phyloP scores from a whole-genome alignment of 2,888 invertebrate species.

The Philaethria dido region DNA sequence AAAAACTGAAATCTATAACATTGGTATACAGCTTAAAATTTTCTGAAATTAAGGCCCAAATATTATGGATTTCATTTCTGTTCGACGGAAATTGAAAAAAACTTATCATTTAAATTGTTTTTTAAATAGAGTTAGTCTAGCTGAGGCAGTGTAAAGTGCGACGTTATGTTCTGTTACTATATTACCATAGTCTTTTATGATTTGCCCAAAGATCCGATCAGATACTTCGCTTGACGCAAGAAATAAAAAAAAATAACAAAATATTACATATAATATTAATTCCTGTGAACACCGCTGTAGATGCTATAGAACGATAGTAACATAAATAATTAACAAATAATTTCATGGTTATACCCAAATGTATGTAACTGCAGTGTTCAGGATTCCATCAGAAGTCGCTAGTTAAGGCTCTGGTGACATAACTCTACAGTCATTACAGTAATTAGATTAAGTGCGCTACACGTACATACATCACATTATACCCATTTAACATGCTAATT shows the following conservation, averaged over 20 bases:
- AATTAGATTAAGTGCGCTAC: conserved; percentile 13
- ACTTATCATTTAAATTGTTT: too few relatives aligned
- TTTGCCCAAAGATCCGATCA: too few relatives aligned
- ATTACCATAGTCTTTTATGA: too few relatives aligned
- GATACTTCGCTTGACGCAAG: too few relatives aligned
- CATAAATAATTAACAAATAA: conserved; percentile 44
- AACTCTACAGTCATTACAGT: not conserved
- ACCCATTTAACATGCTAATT: not conserved
- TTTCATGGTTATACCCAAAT: conserved; percentile 47
- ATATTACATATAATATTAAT: not conserved
- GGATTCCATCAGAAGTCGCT: conserved; percentile 47
- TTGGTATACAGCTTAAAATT: too few relatives aligned
- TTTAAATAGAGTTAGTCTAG: too few relatives aligned
- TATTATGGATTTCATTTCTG: too few relatives aligned
- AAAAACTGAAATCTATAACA: not conserved
- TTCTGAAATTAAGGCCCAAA: too few relatives aligned
- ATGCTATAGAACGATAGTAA: too few relatives aligned
- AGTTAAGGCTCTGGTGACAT: conserved; percentile 26
- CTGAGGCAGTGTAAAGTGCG: too few relatives aligned
- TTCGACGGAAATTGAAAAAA: too few relatives aligned
- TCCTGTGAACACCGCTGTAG: conserved; percentile 35
- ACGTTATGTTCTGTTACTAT: too few relatives aligned
- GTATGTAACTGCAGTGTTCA: conserved; percentile 48
- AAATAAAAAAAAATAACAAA: not conserved
- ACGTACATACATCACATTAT: not conserved